These are phyloP conservation scores for Ictidomys tridecemlineatus DNA, from an alignment of 2,113 vertebrate species.

Conservation along the genomic window DNA sequence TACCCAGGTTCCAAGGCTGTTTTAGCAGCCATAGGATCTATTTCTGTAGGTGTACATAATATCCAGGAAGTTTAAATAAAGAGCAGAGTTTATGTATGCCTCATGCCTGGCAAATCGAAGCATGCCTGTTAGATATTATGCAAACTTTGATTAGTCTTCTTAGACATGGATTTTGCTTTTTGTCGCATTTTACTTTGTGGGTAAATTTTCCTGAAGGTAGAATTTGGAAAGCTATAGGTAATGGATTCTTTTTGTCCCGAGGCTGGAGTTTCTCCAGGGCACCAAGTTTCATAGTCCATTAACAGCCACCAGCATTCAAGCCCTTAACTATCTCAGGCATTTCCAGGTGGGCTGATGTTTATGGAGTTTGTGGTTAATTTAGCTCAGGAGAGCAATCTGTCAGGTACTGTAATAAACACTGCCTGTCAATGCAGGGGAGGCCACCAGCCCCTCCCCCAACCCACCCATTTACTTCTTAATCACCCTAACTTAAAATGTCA, in stretches of 20 bases:
- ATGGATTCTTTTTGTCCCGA: neutral
- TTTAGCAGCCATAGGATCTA: neutral
- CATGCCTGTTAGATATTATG: neutral
- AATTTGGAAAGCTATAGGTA: neutral
- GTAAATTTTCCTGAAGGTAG: conserved; percentile 24
- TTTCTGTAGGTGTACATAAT: neutral
- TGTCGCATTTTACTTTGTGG: neutral
- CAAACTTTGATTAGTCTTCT: conserved; percentile 34
- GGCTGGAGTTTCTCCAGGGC: neutral
- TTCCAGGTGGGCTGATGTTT: conserved; percentile 71
- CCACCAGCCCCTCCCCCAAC: neutral
- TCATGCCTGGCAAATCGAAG: conserved; percentile 24
- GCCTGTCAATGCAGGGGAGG: neutral
- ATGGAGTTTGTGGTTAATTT: conserved; percentile 74
- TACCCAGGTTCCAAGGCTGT: neutral
- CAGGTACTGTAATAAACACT: conserved; percentile 25
- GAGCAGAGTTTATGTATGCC: neutral
- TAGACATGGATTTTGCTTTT: neutral
- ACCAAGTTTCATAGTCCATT: conserved; percentile 7
- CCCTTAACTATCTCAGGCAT: neutral
- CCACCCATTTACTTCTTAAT: conserved; percentile 25
- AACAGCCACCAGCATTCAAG: neutral
- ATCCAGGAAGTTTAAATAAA: neutral
- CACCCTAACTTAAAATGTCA: conserved; percentile 37
- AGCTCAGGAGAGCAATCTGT: conserved; percentile 58